A percentile compares a stretch with the other conserved stretches of the same genome.
phyloP scores from a whole-genome alignment of 2,888 invertebrate genomes.

The Limenitis camilla region DNA sequence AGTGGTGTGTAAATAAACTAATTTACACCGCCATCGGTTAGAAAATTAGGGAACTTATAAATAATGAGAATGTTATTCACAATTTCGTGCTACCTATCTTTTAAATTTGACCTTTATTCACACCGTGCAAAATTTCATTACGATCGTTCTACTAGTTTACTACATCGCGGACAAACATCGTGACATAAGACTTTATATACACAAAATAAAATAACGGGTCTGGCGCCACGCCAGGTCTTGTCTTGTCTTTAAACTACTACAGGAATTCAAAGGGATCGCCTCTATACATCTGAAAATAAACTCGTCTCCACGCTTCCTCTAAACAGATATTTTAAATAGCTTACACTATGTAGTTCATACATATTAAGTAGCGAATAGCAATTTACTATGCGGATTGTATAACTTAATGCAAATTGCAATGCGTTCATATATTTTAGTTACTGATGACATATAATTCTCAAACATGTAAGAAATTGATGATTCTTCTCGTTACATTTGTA shows the following conservation, averaged over 20 bases:
- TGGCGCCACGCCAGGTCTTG: constrained; percentile 19
- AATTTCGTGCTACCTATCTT: no score
- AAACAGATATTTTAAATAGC: constrained; percentile 7
- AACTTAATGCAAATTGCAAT: neutral
- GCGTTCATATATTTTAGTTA: neutral
- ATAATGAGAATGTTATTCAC: no score
- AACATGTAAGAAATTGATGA: no score
- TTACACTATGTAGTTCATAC: neutral
- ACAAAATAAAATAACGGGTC: constrained; percentile 22
- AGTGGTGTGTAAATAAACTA: no score
- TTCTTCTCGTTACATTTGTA: no score
- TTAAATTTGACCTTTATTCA: no score
- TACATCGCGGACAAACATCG: no score
- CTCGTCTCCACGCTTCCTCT: constrained; percentile 7
- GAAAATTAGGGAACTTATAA: no score
- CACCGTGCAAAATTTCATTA: no score
- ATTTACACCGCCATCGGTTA: no score
- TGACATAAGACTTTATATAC: constrained; percentile 18
- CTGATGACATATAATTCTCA: no score
- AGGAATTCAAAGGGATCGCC: constrained; percentile 13
- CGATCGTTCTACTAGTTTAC: no score
- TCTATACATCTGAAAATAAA: constrained; percentile 17
- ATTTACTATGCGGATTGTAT: neutral
- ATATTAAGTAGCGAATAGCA: neutral
- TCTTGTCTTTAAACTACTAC: constrained; percentile 11